Evolutionary conservation across 1,140 invertebrate species (phyloP), one percentile per base, ranked within the genome.

Genomic region (Drosophila mayri): DNA sequence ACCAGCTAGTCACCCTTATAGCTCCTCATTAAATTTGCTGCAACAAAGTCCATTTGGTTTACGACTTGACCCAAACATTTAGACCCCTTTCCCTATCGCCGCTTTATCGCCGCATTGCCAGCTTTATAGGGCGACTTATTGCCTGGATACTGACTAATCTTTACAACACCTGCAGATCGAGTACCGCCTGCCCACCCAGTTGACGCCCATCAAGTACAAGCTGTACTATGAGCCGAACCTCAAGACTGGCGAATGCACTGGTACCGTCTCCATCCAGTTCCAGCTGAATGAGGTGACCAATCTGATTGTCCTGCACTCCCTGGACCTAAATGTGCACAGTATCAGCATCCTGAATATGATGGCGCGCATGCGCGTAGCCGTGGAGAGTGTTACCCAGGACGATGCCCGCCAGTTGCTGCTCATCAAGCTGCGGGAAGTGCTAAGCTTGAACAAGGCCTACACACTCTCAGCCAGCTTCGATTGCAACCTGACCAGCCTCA

Each of bases 181-280:
- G 41, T 94, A 94, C 79, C 94, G 96, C 43, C 93, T 99, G 50
- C 95, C 97, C 0, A 88, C 90, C 7, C 93, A 95, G 62, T 93
- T 97, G 0, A 92, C 92, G 12, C 97, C 98, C 0, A 71, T 94
- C 3, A 95, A 96, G 79, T 98, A 99, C 91, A 95, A 96, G 57
- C 83, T 99, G 0, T 95, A 94, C 12, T 92, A 98, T 12, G 93
- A 95, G 77, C 97, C 97, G 0, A 93, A 97, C 87, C 91, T 98
- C 35, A 91, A 94, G 40, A 93, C 93, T 2, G 14, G 94, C 92
- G 20, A 96, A 96, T 93, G 90, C 92, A 77, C 81, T 11, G 97
- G 97, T 4, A 93, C 92, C 20, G 96, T 97, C 0, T 94, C 94
- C 57, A 97, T 98, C 11, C 93, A 94, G 37, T 92, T 98, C 47